A percentile compares a stretch with the other conserved stretches of the same genome.
Conservation (phyloP, 2,888 invertebrate genomes). For the Emmelina monodactyla region DNA sequence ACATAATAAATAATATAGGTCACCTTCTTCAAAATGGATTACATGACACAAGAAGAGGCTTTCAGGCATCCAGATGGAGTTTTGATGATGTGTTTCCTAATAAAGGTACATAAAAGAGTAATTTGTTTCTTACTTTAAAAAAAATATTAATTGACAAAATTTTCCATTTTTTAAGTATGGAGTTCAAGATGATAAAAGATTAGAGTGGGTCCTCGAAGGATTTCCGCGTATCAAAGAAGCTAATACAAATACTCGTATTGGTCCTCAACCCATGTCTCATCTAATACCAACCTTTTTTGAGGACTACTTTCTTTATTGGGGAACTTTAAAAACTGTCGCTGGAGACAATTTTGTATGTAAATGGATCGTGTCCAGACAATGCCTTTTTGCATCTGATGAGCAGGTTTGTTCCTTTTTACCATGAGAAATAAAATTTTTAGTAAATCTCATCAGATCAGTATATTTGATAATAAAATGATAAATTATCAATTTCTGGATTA, state of each 20-base stretch:
- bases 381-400: slow-evolving; percentile 62
- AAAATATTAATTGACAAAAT: too few relatives aligned
- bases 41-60: slow-evolving; percentile 68
- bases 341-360: slow-evolving; percentile 51
- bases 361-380: slow-evolving; percentile 69
- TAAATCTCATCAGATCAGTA: too few relatives aligned
- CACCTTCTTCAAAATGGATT: slow-evolving; percentile 65
- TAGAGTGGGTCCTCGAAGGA: slow-evolving; percentile 43
- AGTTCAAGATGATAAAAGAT: slow-evolving; percentile 34
- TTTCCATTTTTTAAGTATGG: background rate
- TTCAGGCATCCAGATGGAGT: slow-evolving; percentile 66
- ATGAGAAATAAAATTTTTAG: too few relatives aligned
- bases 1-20: too few relatives aligned
- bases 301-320: slow-evolving; percentile 74
- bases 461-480: too few relatives aligned
- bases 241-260: slow-evolving; percentile 51
- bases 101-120: slow-evolving; percentile 40
- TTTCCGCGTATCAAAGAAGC: slow-evolving; percentile 58
- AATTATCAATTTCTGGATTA: background rate
- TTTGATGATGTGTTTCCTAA: slow-evolving; percentile 67
- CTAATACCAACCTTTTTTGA: slow-evolving; percentile 63
- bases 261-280: slow-evolving; percentile 52
- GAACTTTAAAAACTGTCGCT: slow-evolving; percentile 48
- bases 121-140: too few relatives aligned
- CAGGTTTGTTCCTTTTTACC: slow-evolving; percentile 48